Evolutionary conservation across 2,888 invertebrate species (phyloP), one percentile per base, ranked within the genome.

Genomic region (Limnephilus rhombicus): DNA sequence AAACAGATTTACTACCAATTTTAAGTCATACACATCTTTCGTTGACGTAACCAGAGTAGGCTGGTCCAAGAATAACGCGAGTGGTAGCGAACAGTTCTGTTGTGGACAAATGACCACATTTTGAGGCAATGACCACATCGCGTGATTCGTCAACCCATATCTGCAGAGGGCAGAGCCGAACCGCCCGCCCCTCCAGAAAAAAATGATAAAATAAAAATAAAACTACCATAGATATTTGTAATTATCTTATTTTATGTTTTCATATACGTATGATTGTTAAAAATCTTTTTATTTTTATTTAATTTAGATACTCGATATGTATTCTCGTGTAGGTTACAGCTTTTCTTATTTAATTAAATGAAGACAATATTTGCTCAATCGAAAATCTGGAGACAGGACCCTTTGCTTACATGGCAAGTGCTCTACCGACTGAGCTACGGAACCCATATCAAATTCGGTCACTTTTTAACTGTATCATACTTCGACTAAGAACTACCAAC

Each of bases 81-180:
- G 68, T 68, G 68, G 68, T n/a, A 24, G 34, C 9, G 37, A 41
- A 41, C 83, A 34, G 37, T 18, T 29, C 5, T 86, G 49, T 18
- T 29, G 15, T 86, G 49, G 87, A 87, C 87, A 49, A 53, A 7
- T 53, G 29, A 87, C 31, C 45, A 45, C 87, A 29, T 87, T 53
- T 53, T 53, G 53, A 29, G 87, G 29, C 18, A 53, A 87, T 68
- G 49, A 53, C 87, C 87, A 49, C 29, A 87, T 87, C 87, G 87
- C 87, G 87, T 87, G 87, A 53, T 87, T 49, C 24, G 53, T 49
- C 9, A 87, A 68, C 7, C 49, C 29, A 85, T 85, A 34, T 85
- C 85, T 85, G 85, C 34, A 82, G 85, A 41, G 68, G 1, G 1
- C 68, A 68, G 24, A 68, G 24, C 68, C 68, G 68, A 68, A 68